Percentiles rank a stretch among this genome's conserved stretches.
Conservation (phyloP, 2,888 invertebrate genomes). For the Hanleya hanleyi region DNA sequence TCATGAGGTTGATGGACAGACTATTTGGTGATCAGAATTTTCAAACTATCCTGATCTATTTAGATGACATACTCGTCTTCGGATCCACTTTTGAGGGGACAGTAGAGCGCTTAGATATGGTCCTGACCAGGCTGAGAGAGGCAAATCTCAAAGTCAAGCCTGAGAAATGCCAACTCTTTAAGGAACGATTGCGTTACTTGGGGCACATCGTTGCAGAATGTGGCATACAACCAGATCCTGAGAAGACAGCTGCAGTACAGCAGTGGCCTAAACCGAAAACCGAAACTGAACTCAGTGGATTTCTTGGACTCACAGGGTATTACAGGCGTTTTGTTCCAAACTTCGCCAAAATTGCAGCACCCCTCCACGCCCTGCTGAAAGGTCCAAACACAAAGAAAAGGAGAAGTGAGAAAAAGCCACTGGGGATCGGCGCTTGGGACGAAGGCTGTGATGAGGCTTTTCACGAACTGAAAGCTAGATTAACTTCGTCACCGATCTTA, state of each 20-base stretch:
- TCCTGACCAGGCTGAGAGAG: background rate
- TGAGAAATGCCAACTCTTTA: no score
- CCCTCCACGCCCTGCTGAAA: conserved; percentile 2
- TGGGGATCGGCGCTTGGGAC: conserved; percentile 14
- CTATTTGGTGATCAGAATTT: conserved; percentile 9
- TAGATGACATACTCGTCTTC: conserved; percentile 13
- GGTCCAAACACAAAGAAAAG: conserved; percentile 15
- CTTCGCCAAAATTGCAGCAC: conserved; percentile 32
- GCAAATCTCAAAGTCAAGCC: conserved; percentile 11
- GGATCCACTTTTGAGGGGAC: background rate
- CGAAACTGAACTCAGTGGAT: conserved; percentile 18
- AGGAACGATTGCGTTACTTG: background rate
- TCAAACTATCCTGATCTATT: background rate
- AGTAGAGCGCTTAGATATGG: background rate
- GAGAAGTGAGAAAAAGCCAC: background rate
- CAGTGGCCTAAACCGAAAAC: conserved; percentile 20
- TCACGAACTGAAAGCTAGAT: conserved; percentile 20
- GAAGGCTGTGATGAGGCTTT: conserved; percentile 29
- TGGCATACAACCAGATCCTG: conserved; percentile 11
- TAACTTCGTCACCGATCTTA: conserved; percentile 37
- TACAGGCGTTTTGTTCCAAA: conserved; percentile 29
- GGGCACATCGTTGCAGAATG: conserved; percentile 7
- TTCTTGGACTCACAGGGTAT: conserved; percentile 39
- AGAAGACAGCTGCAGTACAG: conserved; percentile 14
- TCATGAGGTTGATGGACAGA: conserved; percentile 11